These are phyloP conservation scores for Nudaria mundana DNA, from an alignment of 2,888 invertebrate genomes.

Conservation along the genomic window DNA sequence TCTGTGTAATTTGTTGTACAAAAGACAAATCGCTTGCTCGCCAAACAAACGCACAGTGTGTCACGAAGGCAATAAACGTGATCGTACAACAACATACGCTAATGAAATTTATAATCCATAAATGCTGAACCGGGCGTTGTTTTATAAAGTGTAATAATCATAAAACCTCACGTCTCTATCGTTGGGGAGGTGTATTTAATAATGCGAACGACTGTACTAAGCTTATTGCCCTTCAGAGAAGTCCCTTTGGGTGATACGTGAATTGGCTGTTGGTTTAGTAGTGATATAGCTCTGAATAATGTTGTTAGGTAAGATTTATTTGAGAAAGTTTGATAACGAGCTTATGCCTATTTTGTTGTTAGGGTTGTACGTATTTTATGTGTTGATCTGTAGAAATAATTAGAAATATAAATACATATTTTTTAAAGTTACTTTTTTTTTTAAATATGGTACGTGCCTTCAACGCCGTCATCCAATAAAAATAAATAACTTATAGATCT, in stretches of 20 bases:
- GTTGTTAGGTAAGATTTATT: no score
- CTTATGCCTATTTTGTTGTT: no score
- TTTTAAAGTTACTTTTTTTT: no score
- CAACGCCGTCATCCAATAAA: no score
- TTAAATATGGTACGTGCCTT: no score
- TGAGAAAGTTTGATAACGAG: no score
- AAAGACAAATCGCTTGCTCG: background rate
- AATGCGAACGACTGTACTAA: conserved; percentile 34
- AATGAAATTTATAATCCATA: conserved; percentile 78
- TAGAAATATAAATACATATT: no score
- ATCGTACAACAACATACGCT: conserved; percentile 66
- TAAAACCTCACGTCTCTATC: conserved; percentile 51
- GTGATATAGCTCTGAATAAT: conserved; percentile 1
- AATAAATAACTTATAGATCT: no score
- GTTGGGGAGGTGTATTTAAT: conserved; percentile 35
- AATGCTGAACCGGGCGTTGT: conserved; percentile 55
- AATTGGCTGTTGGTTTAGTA: conserved; percentile 9
- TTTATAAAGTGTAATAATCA: conserved; percentile 78
- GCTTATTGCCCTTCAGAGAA: conserved; percentile 21
- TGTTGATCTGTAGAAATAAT: no score
- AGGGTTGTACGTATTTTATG: no score
- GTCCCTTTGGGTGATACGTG: conserved; percentile 12
- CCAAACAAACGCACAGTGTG: conserved; percentile 16
- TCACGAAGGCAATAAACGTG: conserved; percentile 56
- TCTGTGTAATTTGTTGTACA: no score